These are phyloP conservation scores for Macrochelys suwanniensis DNA, from an alignment of 2,797 vertebrate species.

Conservation along the genomic window DNA sequence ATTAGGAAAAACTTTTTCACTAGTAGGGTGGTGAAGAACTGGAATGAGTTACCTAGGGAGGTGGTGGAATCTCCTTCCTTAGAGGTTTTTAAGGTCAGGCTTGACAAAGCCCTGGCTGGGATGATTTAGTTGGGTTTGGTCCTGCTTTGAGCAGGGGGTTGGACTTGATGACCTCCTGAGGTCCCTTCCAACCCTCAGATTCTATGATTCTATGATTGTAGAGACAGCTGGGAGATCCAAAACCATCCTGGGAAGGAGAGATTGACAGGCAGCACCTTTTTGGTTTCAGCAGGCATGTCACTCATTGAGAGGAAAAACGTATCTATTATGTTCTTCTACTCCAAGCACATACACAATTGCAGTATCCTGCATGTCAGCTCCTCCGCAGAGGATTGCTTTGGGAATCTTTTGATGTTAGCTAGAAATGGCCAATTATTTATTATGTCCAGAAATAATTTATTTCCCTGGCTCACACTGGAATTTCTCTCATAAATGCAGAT, in stretches of 20 bases:
- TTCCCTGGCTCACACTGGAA: background rate
- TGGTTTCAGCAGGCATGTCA: background rate
- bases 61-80: no score
- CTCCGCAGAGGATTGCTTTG: background rate
- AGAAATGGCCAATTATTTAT: slow-evolving; percentile 2
- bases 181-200: no score
- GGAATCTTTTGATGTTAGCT: background rate
- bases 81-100: no score
- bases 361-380: background rate
- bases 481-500: slow-evolving; percentile 2
- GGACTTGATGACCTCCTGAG: no score
- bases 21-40: no score
- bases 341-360: background rate
- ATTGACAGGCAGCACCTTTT: background rate
- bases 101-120: no score
- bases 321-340: background rate
- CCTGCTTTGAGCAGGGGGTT: no score
- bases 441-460: background rate
- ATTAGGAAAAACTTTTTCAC: no score
- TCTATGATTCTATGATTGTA: background rate
- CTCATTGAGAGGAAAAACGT: background rate
- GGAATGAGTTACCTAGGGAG: no score
- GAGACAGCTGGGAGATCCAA: background rate
- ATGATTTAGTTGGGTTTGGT: no score
- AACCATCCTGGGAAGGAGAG: background rate